phyloP scores from a whole-genome alignment of 2,113 vertebrate genomes.

The Ondatra zibethicus region DNA sequence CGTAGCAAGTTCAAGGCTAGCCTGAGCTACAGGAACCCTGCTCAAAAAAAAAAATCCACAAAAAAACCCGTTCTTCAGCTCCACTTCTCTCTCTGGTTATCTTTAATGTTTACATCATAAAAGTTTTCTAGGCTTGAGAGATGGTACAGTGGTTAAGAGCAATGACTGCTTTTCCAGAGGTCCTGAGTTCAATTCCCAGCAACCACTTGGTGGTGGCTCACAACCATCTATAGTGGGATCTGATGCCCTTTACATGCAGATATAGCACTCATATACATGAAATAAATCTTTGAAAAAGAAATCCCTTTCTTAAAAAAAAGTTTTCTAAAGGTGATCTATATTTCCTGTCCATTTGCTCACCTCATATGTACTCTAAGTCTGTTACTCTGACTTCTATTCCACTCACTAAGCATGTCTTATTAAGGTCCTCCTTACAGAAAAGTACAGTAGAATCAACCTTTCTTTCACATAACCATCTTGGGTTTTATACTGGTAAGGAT shows the following conservation, averaged over 20 bases:
- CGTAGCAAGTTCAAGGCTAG: background rate
- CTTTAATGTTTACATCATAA: slow-evolving; percentile 28
- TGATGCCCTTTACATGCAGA: no score
- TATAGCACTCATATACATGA: no score
- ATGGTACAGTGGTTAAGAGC: no score
- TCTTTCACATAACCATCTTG: slow-evolving; percentile 14
- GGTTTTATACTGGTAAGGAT: background rate
- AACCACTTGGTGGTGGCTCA: no score
- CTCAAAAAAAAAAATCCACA: background rate
- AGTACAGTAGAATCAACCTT: slow-evolving; percentile 33
- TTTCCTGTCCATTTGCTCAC: background rate
- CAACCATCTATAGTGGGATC: no score
- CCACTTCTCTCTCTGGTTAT: background rate
- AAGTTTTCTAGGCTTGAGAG: background rate
- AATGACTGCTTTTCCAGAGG: no score
- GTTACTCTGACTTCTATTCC: background rate
- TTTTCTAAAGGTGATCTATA: background rate
- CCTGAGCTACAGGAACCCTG: background rate
- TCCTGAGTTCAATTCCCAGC: no score
- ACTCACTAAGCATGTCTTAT: background rate
- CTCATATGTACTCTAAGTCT: background rate
- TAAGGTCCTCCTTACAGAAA: slow-evolving; percentile 32
- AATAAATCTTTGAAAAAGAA: no score
- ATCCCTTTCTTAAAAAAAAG: no score
- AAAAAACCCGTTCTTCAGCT: background rate